These are phyloP conservation scores for Thaleichthys pacificus DNA, from an alignment of 2,797 vertebrate species.

Conservation along the genomic window DNA sequence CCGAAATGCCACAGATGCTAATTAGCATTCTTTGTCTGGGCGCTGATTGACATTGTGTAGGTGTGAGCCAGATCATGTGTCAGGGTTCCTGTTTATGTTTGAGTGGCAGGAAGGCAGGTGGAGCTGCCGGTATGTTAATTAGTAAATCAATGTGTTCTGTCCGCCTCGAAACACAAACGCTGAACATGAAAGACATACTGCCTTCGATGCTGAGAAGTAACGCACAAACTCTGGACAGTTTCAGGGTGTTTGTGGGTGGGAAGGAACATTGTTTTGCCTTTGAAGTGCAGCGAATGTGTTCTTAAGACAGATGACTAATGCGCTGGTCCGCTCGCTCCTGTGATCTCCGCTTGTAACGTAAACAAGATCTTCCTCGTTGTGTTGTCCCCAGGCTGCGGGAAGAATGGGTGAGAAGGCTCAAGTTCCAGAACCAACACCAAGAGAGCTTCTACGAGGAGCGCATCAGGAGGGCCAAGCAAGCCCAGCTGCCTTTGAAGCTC, in stretches of 20 bases:
- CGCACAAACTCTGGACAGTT: background rate
- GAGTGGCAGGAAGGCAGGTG: background rate
- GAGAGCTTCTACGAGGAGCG: slow-evolving; percentile 29
- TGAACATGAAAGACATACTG: background rate
- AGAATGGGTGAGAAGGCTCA: slow-evolving; percentile 39
- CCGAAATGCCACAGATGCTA: slow-evolving; percentile 12
- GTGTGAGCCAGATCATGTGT: slow-evolving; percentile 20
- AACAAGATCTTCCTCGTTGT: background rate
- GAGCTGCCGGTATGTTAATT: slow-evolving; percentile 13
- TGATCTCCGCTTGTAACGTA: background rate
- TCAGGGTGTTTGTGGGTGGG: background rate
- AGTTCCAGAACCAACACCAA: slow-evolving; percentile 29
- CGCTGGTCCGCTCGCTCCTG: background rate
- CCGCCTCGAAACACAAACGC: background rate
- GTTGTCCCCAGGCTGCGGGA: slow-evolving; percentile 36
- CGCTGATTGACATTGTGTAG: slow-evolving; percentile 15
- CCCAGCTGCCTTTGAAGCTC: slow-evolving; percentile 23
- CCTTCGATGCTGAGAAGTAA: background rate
- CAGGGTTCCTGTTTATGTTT: slow-evolving; percentile 1
- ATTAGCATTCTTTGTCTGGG: slow-evolving; percentile 17
- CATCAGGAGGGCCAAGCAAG: slow-evolving; percentile 23
- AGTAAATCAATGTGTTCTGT: slow-evolving; percentile 1
- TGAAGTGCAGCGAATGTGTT: background rate
- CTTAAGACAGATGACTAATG: background rate
- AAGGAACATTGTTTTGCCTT: background rate